These are phyloP conservation scores for Drosophila pruinosa DNA, from an alignment of 1,140 invertebrate species.

Conservation along the genomic window DNA sequence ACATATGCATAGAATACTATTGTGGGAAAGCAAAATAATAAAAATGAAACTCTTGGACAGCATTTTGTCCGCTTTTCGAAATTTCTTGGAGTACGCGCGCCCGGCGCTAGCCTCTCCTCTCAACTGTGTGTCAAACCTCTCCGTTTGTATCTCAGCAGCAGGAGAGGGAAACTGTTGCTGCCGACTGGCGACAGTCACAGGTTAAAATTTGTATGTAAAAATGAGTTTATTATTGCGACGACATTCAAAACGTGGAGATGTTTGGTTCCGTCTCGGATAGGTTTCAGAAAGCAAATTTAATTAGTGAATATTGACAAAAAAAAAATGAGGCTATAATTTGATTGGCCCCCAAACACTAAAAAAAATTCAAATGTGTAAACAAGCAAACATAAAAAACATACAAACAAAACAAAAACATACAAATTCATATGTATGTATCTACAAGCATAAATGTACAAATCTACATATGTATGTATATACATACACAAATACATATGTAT, in stretches of 20 bases:
- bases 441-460: background rate
- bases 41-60: constrained; percentile 40
- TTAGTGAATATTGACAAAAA: constrained; percentile 31
- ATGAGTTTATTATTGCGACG: constrained; percentile 70
- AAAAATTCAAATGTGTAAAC: constrained; percentile 30
- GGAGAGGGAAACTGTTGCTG: constrained; percentile 43
- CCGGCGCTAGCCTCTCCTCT: constrained; percentile 39
- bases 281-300: constrained; percentile 27
- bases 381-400: constrained; percentile 9
- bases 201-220: constrained; percentile 61
- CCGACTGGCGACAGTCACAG: constrained; percentile 35
- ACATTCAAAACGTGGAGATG: constrained; percentile 57
- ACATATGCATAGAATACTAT: background rate
- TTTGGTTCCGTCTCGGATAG: constrained; percentile 38
- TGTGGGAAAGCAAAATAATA: constrained; percentile 39
- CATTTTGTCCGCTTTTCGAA: constrained; percentile 38
- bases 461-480: constrained; percentile 8
- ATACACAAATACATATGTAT: constrained; percentile 9
- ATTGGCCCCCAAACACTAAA: constrained; percentile 13
- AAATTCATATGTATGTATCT: background rate
- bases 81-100: constrained; percentile 49
- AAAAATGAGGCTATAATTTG: constrained; percentile 45
- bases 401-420: background rate
- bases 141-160: constrained; percentile 52
- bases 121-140: constrained; percentile 35